Conservation (phyloP, 2,797 vertebrate species). For the Mastacembelus armatus region DNA sequence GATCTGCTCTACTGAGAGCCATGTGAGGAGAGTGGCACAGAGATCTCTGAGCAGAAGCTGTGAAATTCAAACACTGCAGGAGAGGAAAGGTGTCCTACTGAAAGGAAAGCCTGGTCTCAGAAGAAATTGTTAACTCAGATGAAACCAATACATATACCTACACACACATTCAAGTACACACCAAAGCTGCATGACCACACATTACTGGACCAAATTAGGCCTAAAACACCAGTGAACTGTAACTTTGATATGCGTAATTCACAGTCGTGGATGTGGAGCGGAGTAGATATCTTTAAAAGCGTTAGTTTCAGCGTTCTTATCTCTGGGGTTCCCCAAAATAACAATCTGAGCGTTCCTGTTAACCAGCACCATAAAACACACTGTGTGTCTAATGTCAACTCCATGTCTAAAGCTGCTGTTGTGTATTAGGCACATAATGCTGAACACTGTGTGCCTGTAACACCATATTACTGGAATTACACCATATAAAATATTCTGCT, state of each 20-base stretch:
- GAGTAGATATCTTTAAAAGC: too few relatives aligned
- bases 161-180: conserved; percentile 4
- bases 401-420: not conserved
- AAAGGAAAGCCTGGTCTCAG: conserved; percentile 21
- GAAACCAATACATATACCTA: conserved; percentile 15
- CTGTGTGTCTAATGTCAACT: not conserved
- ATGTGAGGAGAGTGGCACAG: conserved; percentile 33
- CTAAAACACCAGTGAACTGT: too few relatives aligned
- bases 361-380: too few relatives aligned
- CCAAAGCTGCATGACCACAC: not conserved
- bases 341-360: not conserved
- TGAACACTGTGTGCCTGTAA: not conserved
- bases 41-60: conserved; percentile 36
- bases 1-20: conserved; percentile 9
- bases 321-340: too few relatives aligned
- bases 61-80: conserved; percentile 41
- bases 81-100: conserved; percentile 8
- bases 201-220: too few relatives aligned
- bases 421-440: not conserved
- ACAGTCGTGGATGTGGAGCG: too few relatives aligned
- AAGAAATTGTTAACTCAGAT: conserved; percentile 31
- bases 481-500: conserved; percentile 24
- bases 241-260: too few relatives aligned
- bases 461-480: not conserved
- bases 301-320: too few relatives aligned